Evolutionary conservation across 37 sponge, comb jelly and placozoan species (phyloP).

Genomic region (Mnemiopsis leidyi): DNA sequence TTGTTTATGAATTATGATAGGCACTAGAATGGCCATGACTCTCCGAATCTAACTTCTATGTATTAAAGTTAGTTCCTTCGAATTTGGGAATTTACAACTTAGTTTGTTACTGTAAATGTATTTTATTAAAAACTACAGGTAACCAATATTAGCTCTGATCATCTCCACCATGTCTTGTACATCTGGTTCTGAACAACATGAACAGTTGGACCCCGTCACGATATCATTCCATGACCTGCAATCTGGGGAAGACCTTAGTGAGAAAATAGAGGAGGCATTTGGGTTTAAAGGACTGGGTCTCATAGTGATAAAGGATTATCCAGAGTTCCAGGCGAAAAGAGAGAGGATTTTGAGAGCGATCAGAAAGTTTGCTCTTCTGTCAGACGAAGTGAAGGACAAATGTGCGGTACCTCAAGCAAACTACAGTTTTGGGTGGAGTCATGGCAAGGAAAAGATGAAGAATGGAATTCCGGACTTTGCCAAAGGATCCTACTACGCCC

Average conservation of each 20-base stretch:
- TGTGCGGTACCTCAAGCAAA: neutral
- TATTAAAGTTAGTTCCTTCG: no score
- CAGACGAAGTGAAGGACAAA: neutral
- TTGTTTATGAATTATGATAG: no score
- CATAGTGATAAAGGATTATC: constrained; percentile 23
- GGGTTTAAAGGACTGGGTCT: constrained; percentile 9
- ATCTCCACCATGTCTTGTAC: neutral
- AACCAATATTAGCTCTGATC: no score
- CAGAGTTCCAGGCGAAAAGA: neutral
- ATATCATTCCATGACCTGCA: constrained; percentile 6
- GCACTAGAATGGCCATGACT: no score
- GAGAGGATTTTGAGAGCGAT: neutral
- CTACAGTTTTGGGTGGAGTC: constrained; percentile 8
- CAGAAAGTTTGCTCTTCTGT: constrained; percentile 13
- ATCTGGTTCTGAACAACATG: neutral
- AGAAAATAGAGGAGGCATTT: constrained; percentile 7
- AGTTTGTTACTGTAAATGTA: no score
- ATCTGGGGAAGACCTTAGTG: neutral
- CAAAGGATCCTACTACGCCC: constrained; percentile 38
- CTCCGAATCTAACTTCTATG: no score
- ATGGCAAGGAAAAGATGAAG: constrained; percentile 57
- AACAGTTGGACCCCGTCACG: neutral
- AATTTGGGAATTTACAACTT: no score
- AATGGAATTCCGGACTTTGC: constrained; percentile 29
- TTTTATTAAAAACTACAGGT: no score